Evolutionary conservation across 2,113 vertebrate genomes (phyloP), one percentile per base, ranked within the genome.

Genomic region (Ctenomys sociabilis): DNA sequence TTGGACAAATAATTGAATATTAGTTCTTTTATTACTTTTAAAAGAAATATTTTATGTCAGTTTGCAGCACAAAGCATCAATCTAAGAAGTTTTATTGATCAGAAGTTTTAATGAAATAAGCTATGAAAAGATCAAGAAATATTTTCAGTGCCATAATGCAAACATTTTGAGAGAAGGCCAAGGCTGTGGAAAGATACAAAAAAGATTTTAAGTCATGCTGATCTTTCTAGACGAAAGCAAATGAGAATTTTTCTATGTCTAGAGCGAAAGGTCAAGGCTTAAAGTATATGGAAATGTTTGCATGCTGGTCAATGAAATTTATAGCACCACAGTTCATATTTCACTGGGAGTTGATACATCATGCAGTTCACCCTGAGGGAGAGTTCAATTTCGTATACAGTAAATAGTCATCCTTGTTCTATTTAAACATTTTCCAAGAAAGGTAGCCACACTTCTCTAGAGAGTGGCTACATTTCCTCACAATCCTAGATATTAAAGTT

Each of bases 201-300:
- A 78, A 57, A 37, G n/a, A 88, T 72, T 91, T 88, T n/a, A 78
- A 28, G 12, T 78, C 19, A 7, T 77, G 26, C 22, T n/a, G 5
- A n/a, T 91, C 32, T 94, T 86, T 52, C 32, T 35, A 80, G 5
- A 84, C 63, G 43, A 91, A 88, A 88, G 61, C 12, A 83, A 85
- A 85, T 88, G 61, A 63, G 59, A 21, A 88, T 80, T 88, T 93
- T 78, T 11, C n/a, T 70, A 12, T 77, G n/a, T 66, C 40, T 87
- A 78, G 32, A 90, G 68, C 57, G 11, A 70, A 91, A 86, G 68
- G 12, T 21, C 26, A 63, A 57, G 17, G 24, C 57, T 90, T 92
- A 64, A 49, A 59, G 21, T 73, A 30, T 30, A 66, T 59, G 6
- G 1, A 85, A 89, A 73, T 85, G 37, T 85, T 14, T 84, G 40